A percentile compares a stretch with the other conserved stretches of the same genome.
These are phyloP conservation scores for Lepus oiostolus DNA, from an alignment of 2,797 vertebrate species.

Conservation along the genomic window DNA sequence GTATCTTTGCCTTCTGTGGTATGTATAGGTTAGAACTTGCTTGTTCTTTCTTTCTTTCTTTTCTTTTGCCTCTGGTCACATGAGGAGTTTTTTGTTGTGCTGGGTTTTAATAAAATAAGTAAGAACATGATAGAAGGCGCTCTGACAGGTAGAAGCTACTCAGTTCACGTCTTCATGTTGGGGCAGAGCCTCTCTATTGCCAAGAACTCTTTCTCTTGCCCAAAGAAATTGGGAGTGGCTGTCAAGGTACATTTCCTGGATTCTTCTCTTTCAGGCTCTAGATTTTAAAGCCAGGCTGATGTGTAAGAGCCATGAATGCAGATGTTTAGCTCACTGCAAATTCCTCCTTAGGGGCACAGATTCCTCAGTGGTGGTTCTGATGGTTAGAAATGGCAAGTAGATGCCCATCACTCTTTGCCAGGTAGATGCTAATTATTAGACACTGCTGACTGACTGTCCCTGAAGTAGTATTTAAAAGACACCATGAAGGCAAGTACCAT, in stretches of 20 bases:
- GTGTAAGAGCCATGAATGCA: background rate
- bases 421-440: background rate
- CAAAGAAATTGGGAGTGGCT: background rate
- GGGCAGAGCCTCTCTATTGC: background rate
- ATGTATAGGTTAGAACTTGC: background rate
- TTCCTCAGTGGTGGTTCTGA: background rate
- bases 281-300: background rate
- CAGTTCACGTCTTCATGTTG: background rate
- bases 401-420: background rate
- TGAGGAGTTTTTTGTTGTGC: background rate
- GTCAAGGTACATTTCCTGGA: background rate
- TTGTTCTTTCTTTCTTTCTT: background rate
- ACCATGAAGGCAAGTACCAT: background rate
- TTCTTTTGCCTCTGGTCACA: background rate
- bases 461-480: background rate
- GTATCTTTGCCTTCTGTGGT: background rate
- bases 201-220: background rate
- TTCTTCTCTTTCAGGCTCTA: background rate
- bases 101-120: background rate
- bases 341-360: background rate
- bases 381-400: background rate
- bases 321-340: background rate
- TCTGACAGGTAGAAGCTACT: background rate
- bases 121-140: background rate
- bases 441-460: background rate